Percentiles rank a stretch among this genome's conserved stretches.
These are phyloP conservation scores for Nymphalis polychloros DNA, from an alignment of 2,888 invertebrate species.

Conservation along the genomic window DNA sequence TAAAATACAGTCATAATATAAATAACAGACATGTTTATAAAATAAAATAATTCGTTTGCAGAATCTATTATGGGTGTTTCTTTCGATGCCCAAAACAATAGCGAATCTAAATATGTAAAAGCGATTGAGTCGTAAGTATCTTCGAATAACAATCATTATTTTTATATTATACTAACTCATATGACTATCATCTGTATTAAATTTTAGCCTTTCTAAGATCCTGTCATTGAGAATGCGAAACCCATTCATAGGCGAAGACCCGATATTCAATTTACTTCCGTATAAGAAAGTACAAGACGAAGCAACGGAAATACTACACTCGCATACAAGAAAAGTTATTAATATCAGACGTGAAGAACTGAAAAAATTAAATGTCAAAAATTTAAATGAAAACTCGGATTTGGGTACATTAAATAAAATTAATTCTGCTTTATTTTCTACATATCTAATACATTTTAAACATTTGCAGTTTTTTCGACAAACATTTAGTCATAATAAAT, in stretches of 20 bases:
- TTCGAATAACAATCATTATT: no score
- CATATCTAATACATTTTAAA: no score
- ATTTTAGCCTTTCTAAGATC: constrained; percentile 41
- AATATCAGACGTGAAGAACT: constrained; percentile 61
- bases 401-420: constrained; percentile 48
- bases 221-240: constrained; percentile 60
- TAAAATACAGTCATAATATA: no score
- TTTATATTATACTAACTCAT: not conserved
- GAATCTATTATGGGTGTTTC: constrained; percentile 93
- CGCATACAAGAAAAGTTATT: constrained; percentile 71
- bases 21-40: no score
- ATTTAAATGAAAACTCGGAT: constrained; percentile 47
- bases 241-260: constrained; percentile 55
- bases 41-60: constrained; percentile 55
- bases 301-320: constrained; percentile 69
- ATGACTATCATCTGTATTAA: not conserved
- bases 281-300: constrained; percentile 81
- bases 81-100: constrained; percentile 86
- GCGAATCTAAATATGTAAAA: constrained; percentile 86
- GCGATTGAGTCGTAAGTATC: constrained; percentile 86
- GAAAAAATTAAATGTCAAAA: constrained; percentile 51
- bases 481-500: no score
- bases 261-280: constrained; percentile 74
- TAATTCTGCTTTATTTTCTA: no score
- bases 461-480: no score